Evolutionary conservation across 2,888 invertebrate species (phyloP).

Genomic region (Drosophila affinis): DNA sequence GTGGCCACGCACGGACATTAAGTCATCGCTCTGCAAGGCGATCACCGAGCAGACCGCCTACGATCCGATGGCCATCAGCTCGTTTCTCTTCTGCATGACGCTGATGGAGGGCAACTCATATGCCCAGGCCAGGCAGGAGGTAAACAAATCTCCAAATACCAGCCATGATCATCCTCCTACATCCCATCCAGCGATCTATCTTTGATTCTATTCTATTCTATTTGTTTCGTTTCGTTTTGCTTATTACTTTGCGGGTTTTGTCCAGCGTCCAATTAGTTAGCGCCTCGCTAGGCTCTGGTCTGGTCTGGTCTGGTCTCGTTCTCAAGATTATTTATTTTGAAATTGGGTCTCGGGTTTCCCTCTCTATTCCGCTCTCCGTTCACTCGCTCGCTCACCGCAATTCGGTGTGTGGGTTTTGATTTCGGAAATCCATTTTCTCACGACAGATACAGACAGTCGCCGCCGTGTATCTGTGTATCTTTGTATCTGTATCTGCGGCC

Average conservation of each 20-base stretch:
- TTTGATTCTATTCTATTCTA: slow-evolving; percentile 7
- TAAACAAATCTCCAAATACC: slow-evolving; percentile 59
- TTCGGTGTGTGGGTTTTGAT: slow-evolving; percentile 47
- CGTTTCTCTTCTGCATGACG: slow-evolving; percentile 87
- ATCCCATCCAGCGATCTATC: background rate
- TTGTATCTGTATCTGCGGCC: slow-evolving; percentile 34
- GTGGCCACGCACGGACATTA: slow-evolving; percentile 83
- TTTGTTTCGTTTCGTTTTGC: slow-evolving; percentile 11
- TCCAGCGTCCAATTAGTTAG: slow-evolving; percentile 54
- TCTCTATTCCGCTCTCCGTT: background rate
- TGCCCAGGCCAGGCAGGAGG: slow-evolving; percentile 85
- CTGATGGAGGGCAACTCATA: slow-evolving; percentile 85
- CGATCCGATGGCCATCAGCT: slow-evolving; percentile 86
- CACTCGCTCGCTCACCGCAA: slow-evolving; percentile 7
- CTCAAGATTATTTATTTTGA: slow-evolving; percentile 36
- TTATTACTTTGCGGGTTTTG: slow-evolving; percentile 54
- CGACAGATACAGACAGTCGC: slow-evolving; percentile 58
- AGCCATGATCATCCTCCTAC: background rate
- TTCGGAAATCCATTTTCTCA: slow-evolving; percentile 73
- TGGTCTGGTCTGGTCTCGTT: slow-evolving; percentile 45
- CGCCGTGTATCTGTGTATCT: slow-evolving; percentile 2
- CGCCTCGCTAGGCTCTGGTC: slow-evolving; percentile 36
- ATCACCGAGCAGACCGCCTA: slow-evolving; percentile 86
- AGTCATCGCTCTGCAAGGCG: slow-evolving; percentile 83
- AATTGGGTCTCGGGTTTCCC: slow-evolving; percentile 42